phyloP scores from a whole-genome alignment of 2,888 invertebrate species.

The Mayetiola destructor region DNA sequence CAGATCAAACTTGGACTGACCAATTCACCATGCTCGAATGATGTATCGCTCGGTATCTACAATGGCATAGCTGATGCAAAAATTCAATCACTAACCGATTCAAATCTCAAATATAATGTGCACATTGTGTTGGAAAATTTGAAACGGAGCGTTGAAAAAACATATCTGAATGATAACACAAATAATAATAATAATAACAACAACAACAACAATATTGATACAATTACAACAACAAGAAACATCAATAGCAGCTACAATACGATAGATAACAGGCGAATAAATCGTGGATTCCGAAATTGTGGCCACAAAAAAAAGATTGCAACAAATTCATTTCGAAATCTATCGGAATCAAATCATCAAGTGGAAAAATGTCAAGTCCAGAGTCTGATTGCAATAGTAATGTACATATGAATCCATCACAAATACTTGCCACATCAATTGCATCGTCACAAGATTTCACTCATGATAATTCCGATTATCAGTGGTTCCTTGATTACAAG shows the following conservation, averaged over 20 bases:
- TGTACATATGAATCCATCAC: slow-evolving; percentile 26
- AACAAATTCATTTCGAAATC: background rate
- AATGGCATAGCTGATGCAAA: slow-evolving; percentile 13
- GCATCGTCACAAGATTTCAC: slow-evolving; percentile 47
- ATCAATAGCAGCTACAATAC: background rate
- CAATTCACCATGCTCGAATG: slow-evolving; percentile 24
- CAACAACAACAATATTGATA: slow-evolving; percentile 10
- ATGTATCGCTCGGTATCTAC: slow-evolving; percentile 18
- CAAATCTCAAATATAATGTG: slow-evolving; percentile 35
- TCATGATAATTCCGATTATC: slow-evolving; percentile 79
- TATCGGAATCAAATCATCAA: background rate
- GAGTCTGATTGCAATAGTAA: slow-evolving; percentile 35
- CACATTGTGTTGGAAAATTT: slow-evolving; percentile 35
- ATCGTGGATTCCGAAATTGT: too few species aligned
- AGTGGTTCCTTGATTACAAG: slow-evolving; percentile 85
- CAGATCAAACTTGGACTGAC: slow-evolving; percentile 31
- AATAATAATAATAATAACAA: slow-evolving; percentile 16
- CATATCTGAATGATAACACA: slow-evolving; percentile 29
- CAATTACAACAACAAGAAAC: background rate
- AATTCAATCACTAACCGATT: slow-evolving; percentile 32
- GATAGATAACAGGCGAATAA: too few species aligned
- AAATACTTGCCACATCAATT: slow-evolving; percentile 27
- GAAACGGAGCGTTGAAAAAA: slow-evolving; percentile 30
- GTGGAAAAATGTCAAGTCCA: slow-evolving; percentile 23
- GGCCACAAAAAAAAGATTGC: too few species aligned